These are phyloP conservation scores for Drosophila ironensis DNA, from an alignment of 1,140 invertebrate species.

Conservation along the genomic window DNA sequence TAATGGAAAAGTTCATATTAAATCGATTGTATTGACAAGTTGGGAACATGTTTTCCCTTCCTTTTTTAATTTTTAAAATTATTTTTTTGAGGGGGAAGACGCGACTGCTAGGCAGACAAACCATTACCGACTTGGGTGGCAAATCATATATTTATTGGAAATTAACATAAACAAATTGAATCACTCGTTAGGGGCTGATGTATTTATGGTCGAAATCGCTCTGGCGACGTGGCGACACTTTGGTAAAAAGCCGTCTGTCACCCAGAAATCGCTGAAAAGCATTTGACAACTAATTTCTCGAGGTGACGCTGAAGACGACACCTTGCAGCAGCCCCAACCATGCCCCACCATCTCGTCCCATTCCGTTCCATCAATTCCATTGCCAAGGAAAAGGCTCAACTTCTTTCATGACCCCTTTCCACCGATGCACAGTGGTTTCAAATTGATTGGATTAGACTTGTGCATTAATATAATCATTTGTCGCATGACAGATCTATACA, in stretches of 20 bases:
- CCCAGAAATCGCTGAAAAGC: constrained; percentile 50
- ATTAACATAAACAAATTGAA: constrained; percentile 49
- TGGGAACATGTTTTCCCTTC: neutral
- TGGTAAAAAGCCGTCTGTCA: constrained; percentile 68
- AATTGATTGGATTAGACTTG: too few species aligned
- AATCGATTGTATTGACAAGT: constrained; percentile 77
- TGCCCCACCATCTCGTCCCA: too few species aligned
- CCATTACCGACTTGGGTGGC: constrained; percentile 3
- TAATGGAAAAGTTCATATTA: constrained; percentile 81
- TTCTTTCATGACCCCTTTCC: neutral
- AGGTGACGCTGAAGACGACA: constrained; percentile 57
- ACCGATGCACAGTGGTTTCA: too few species aligned
- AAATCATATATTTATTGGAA: constrained; percentile 63
- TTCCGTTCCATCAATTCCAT: neutral
- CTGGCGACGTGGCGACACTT: constrained; percentile 41
- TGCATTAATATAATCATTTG: too few species aligned
- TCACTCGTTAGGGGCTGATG: neutral
- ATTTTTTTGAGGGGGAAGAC: neutral
- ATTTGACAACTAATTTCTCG: constrained; percentile 73
- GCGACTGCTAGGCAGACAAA: constrained; percentile 14
- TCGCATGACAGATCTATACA: too few species aligned
- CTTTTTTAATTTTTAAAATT: neutral
- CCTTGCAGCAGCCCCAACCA: constrained; percentile 59
- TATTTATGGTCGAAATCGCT: constrained; percentile 13
- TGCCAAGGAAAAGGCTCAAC: constrained; percentile 2